Percentiles rank a stretch among this genome's conserved stretches.
These are phyloP conservation scores for Mellilla xanthometata DNA, from an alignment of 2,888 invertebrate genomes.

Conservation along the genomic window DNA sequence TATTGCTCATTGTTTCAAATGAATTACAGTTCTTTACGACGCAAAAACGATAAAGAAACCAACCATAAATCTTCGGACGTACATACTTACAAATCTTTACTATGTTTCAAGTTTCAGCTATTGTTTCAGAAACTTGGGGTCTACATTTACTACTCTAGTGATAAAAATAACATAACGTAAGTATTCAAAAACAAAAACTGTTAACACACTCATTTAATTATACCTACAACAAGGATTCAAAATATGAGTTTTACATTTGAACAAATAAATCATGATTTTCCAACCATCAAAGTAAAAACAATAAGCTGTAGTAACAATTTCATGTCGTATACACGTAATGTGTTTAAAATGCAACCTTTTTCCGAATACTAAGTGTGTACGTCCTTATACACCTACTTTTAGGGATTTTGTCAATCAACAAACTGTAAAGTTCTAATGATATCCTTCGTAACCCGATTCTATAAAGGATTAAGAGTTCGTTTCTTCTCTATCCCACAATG, in stretches of 20 bases:
- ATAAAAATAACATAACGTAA: too few relatives aligned
- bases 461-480: too few relatives aligned
- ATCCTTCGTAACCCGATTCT: slow-evolving; percentile 24
- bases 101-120: slow-evolving; percentile 62
- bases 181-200: too few relatives aligned
- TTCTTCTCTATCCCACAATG: too few relatives aligned
- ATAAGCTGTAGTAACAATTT: slow-evolving; percentile 62
- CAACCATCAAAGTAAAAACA: slow-evolving; percentile 45
- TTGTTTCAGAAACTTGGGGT: slow-evolving; percentile 53
- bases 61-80: slow-evolving; percentile 72
- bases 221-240: too few relatives aligned
- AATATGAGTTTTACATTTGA: too few relatives aligned
- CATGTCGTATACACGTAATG: slow-evolving; percentile 69
- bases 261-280: too few relatives aligned
- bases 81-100: slow-evolving; percentile 61
- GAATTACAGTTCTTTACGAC: slow-evolving; percentile 76
- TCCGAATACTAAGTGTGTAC: slow-evolving; percentile 46
- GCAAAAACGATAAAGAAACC: slow-evolving; percentile 76
- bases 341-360: slow-evolving; percentile 36
- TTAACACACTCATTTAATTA: slow-evolving; percentile 28
- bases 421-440: too few relatives aligned
- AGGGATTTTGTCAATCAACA: too few relatives aligned
- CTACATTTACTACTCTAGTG: too few relatives aligned
- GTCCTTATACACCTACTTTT: slow-evolving; percentile 19
- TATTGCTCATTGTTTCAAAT: slow-evolving; percentile 79